Evolutionary conservation across 2,888 invertebrate species (phyloP).

Genomic region (Phaonia tiefii): DNA sequence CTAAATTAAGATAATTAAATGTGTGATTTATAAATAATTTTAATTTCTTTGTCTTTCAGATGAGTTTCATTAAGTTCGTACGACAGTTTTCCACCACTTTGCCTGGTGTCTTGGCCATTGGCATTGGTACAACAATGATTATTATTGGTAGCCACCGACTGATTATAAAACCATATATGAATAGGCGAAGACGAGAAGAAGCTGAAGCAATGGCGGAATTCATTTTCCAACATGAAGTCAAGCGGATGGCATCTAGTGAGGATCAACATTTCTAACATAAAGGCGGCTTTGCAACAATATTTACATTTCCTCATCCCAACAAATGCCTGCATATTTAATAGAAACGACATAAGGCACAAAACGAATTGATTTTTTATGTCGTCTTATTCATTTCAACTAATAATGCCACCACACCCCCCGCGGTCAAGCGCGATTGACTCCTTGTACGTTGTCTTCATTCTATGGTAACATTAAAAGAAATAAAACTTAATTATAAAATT

Average conservation of each 20-base stretch:
- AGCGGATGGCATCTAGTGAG: constrained; percentile 14
- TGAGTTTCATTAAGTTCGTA: constrained; percentile 75
- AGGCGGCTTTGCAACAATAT: neutral
- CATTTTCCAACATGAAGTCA: constrained; percentile 75
- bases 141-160: constrained; percentile 72
- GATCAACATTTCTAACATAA: neutral
- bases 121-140: constrained; percentile 72
- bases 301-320: neutral
- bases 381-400: neutral
- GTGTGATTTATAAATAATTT: too few relatives aligned
- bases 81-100: constrained; percentile 72
- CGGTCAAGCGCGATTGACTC: too few relatives aligned
- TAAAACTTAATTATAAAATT: neutral
- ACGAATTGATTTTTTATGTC: neutral
- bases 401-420: neutral
- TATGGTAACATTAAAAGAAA: neutral
- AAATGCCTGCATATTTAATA: neutral
- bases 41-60: constrained; percentile 71
- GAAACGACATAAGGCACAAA: neutral
- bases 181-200: constrained; percentile 72
- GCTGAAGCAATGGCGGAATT: constrained; percentile 77
- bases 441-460: neutral
- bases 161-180: constrained; percentile 73
- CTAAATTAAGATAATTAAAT: too few relatives aligned
- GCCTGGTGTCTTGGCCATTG: constrained; percentile 75